Evolutionary conservation across 2,888 invertebrate genomes (phyloP).

Genomic region (Coenonympha glycerion): DNA sequence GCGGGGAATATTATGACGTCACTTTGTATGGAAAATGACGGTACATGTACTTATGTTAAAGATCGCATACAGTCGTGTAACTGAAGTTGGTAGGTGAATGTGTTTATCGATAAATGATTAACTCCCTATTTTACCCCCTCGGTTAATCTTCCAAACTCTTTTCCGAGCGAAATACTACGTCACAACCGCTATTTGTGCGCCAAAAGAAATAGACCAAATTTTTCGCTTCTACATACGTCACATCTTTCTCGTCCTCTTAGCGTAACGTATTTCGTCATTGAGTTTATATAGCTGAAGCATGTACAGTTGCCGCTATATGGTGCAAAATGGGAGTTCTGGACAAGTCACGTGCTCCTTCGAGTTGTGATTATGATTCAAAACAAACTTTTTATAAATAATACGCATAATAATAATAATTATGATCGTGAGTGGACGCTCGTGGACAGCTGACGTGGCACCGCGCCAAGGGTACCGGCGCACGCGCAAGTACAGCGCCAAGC

Average conservation of each 20-base stretch:
- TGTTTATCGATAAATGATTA: neutral
- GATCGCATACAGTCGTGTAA: neutral
- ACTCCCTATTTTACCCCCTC: too few species aligned
- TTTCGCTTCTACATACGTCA: too few species aligned
- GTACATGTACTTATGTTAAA: too few species aligned
- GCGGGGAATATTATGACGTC: conserved; percentile 10
- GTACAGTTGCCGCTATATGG: too few species aligned
- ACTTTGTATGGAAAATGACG: too few species aligned
- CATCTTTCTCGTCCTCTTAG: too few species aligned
- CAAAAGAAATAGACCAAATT: too few species aligned
- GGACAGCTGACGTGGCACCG: conserved; percentile 65
- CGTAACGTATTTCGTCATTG: too few species aligned
- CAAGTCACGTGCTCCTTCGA: conserved; percentile 45
- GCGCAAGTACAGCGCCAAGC: conserved; percentile 39
- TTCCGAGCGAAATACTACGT: too few species aligned
- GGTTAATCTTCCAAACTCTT: too few species aligned
- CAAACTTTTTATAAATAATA: conserved; percentile 70
- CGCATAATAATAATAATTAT: conserved; percentile 43
- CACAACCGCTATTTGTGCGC: too few species aligned
- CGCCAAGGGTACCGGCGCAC: conserved; percentile 44
- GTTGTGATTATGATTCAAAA: conserved; percentile 59
- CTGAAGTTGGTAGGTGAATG: neutral
- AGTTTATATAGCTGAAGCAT: too few species aligned
- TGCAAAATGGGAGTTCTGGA: conserved; percentile 16
- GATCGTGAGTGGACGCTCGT: conserved; percentile 45